Percentiles rank a stretch among this genome's conserved stretches.
Evolutionary conservation across 2,797 vertebrate genomes (phyloP).

Genomic region (Hippopotamyrus pictus): DNA sequence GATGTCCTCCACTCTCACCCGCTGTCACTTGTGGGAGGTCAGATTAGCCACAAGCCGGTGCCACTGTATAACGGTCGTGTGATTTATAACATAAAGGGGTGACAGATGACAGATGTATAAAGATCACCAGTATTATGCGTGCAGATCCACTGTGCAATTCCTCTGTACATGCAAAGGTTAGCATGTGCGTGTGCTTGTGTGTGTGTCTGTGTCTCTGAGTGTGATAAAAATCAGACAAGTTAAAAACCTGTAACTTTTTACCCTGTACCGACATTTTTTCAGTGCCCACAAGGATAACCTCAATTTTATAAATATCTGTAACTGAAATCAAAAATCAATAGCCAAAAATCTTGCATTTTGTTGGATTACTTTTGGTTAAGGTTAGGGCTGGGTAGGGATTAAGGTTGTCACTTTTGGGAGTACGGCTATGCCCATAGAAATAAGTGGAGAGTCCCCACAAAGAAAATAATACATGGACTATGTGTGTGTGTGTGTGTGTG

Average conservation of each 20-base stretch:
- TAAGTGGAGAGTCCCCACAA: neutral
- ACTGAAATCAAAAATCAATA: neutral
- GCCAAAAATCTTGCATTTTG: too few species aligned
- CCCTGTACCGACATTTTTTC: neutral
- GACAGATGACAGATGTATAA: neutral
- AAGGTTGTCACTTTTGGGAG: neutral
- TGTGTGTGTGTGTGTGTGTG: neutral
- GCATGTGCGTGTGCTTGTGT: neutral
- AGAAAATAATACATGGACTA: neutral
- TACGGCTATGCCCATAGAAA: neutral
- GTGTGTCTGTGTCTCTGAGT: neutral
- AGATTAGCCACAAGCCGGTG: neutral
- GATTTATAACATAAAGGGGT: neutral
- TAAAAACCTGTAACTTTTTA: neutral
- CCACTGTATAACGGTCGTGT: neutral
- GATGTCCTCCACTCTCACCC: neutral
- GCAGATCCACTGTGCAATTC: neutral
- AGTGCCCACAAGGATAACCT: neutral
- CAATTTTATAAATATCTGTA: neutral
- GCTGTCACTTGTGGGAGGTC: neutral
- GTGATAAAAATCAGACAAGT: neutral
- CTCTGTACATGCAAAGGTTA: neutral
- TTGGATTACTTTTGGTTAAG: too few species aligned
- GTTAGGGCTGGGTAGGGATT: too few species aligned
- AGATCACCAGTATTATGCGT: neutral